A percentile compares a stretch with the other conserved stretches of the same genome.
Evolutionary conservation across 2,888 invertebrate genomes (phyloP).

Genomic region (Stenichneumon culpator): DNA sequence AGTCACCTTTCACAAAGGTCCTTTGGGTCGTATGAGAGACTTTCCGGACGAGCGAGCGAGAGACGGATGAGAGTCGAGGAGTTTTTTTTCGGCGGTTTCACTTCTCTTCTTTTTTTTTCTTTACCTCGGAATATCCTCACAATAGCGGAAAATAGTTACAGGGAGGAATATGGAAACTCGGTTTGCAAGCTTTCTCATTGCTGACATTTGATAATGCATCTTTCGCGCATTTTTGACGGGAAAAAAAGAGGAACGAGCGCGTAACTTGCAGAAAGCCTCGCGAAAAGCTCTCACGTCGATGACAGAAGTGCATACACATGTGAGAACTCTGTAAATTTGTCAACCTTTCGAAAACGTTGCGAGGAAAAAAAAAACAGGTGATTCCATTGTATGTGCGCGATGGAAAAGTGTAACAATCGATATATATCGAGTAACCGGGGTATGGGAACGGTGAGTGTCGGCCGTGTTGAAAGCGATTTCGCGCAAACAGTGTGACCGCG

Average conservation of each 20-base stretch:
- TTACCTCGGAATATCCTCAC: neutral
- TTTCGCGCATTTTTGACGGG: neutral
- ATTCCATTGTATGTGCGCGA: slow-evolving; percentile 1
- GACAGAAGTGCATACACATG: neutral
- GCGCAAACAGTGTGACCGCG: slow-evolving; percentile 55
- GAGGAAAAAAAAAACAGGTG: slow-evolving; percentile 5
- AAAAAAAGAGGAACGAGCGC: neutral
- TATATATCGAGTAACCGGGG: slow-evolving; percentile 39
- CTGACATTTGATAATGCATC: neutral
- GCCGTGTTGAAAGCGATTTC: slow-evolving; percentile 24
- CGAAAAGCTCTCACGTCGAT: neutral
- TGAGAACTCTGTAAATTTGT: slow-evolving; percentile 25
- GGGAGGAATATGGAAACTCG: neutral
- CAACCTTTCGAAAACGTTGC: slow-evolving; percentile 13
- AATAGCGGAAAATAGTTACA: neutral
- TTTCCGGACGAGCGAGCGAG: neutral
- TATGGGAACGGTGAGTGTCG: slow-evolving; percentile 18
- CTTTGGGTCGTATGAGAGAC: neutral
- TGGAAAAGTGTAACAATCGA: slow-evolving; percentile 45
- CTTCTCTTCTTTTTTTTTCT: neutral
- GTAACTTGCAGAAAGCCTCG: neutral
- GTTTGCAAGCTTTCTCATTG: neutral
- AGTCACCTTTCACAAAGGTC: neutral
- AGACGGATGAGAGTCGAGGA: slow-evolving; percentile 18
- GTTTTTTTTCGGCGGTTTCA: neutral